These are phyloP conservation scores for Mustela nigripes DNA, from an alignment of 2,113 vertebrate genomes.

Conservation along the genomic window DNA sequence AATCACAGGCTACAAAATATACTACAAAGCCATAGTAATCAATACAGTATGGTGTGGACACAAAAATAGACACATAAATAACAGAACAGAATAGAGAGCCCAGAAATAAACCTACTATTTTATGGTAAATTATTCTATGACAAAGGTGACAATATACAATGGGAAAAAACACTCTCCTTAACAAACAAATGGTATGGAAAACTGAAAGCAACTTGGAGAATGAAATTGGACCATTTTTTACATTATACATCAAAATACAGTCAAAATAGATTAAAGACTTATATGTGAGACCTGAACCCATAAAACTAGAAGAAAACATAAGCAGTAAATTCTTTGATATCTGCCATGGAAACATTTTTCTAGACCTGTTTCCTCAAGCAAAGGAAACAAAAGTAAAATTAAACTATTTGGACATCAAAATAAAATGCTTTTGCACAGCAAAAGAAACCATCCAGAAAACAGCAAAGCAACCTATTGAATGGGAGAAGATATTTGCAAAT, in stretches of 20 bases:
- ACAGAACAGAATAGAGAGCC: not conserved
- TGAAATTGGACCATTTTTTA: not conserved
- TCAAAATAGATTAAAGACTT: not conserved
- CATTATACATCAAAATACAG: not conserved
- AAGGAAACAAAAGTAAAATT: not conserved
- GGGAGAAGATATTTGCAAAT: not conserved
- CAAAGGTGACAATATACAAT: not conserved
- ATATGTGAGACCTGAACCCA: not conserved
- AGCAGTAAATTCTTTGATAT: not conserved
- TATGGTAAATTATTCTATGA: not conserved
- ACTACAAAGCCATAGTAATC: not conserved
- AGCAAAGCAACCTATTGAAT: not conserved
- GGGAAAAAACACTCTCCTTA: not conserved
- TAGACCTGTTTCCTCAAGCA: not conserved
- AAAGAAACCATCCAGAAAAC: not conserved
- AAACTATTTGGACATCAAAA: not conserved
- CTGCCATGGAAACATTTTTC: not conserved
- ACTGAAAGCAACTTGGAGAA: not conserved
- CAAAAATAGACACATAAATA: not conserved
- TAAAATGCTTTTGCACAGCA: not conserved
- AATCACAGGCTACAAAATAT: not conserved
- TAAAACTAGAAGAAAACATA: not conserved
- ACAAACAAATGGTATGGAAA: not conserved
- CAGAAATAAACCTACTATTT: not conserved
- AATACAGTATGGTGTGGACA: not conserved